Percentiles rank a stretch among this genome's conserved stretches.
phyloP scores from a whole-genome alignment of 2,888 invertebrate genomes.

The Cloeon dipterum region DNA sequence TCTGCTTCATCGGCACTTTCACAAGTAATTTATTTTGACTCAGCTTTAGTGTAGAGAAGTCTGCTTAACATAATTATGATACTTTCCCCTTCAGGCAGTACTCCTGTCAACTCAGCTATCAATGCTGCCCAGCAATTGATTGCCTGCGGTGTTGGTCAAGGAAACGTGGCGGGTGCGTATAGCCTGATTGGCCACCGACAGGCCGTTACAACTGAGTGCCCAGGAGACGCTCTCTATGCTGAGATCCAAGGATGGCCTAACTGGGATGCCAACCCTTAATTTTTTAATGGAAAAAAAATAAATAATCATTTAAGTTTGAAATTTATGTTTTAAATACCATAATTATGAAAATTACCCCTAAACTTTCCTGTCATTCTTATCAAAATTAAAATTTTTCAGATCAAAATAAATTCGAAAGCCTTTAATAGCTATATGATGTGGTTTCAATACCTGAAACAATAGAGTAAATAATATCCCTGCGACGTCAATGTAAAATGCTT shows the following conservation, averaged over 20 bases:
- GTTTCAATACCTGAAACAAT: too few species aligned
- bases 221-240: conserved; percentile 32
- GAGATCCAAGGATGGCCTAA: conserved; percentile 40
- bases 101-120: conserved; percentile 34
- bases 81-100: conserved; percentile 21
- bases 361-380: too few species aligned
- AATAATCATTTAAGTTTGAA: too few species aligned
- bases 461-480: too few species aligned
- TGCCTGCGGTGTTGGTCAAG: conserved; percentile 30
- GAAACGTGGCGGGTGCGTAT: conserved; percentile 31
- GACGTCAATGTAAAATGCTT: too few species aligned
- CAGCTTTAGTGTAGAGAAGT: too few species aligned
- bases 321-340: too few species aligned
- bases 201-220: conserved; percentile 38
- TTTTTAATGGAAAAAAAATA: too few species aligned
- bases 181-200: conserved; percentile 40
- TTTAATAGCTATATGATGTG: too few species aligned
- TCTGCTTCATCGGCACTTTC: conserved; percentile 27
- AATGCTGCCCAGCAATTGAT: conserved; percentile 32
- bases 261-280: conserved; percentile 11
- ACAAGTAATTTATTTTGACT: conserved; percentile 16
- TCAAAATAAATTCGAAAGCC: too few species aligned
- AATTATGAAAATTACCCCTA: too few species aligned
- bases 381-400: too few species aligned
- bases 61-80: not conserved